A percentile compares a stretch with the other conserved stretches of the same genome.
phyloP scores from a whole-genome alignment of 30 jellyfish, hydroid and myxozoan genomes.

The Haliclystus octoradiatus region DNA sequence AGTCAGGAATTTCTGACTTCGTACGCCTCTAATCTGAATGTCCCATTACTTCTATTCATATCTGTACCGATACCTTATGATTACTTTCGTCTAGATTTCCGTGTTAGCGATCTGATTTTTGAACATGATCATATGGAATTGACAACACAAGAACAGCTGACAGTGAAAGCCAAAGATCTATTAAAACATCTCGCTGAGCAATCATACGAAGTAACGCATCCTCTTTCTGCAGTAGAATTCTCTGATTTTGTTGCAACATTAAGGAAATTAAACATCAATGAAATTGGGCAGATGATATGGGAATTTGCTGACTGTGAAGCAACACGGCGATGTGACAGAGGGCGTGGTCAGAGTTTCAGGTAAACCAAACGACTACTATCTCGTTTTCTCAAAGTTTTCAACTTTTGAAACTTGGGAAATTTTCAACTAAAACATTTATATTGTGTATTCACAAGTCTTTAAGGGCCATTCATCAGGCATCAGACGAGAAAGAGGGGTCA shows the following conservation, averaged over 20 bases:
- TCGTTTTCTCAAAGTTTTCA: not conserved
- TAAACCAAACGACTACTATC: not conserved
- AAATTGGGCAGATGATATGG: conserved; percentile 15
- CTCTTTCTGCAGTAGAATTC: conserved; percentile 45
- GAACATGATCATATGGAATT: conserved; percentile 53
- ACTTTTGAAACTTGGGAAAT: not conserved
- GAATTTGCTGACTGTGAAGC: conserved; percentile 6
- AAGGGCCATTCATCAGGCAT: no score
- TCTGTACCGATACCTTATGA: no score
- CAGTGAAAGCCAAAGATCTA: conserved; percentile 20
- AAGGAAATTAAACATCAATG: conserved; percentile 27
- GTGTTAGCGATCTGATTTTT: conserved; percentile 41
- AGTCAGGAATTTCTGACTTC: no score
- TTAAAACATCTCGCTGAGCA: conserved; percentile 27
- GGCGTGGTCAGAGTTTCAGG: not conserved
- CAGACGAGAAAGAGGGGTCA: no score
- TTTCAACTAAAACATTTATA: not conserved
- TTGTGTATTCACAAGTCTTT: no score
- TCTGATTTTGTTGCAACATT: conserved; percentile 58
- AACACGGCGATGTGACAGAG: conserved; percentile 9
- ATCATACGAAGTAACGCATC: conserved; percentile 14
- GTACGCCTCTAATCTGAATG: no score
- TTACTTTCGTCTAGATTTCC: conserved; percentile 24
- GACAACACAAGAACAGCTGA: conserved; percentile 18
- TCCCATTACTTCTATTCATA: no score